These are phyloP conservation scores for Sander vitreus DNA, from an alignment of 2,113 vertebrate genomes.

Conservation along the genomic window DNA sequence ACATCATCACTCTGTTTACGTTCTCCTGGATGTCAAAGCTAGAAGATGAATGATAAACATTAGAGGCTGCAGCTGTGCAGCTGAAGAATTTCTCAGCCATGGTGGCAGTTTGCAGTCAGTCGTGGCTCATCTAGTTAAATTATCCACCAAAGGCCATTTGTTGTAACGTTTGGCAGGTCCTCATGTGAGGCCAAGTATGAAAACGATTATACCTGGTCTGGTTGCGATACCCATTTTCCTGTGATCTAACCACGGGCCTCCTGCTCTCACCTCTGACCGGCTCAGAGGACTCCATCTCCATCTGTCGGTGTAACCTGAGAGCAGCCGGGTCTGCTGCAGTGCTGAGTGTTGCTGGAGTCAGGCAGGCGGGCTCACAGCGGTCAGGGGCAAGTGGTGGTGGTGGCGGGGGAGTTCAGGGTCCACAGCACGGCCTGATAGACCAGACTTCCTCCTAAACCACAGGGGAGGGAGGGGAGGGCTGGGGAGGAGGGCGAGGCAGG, in stretches of 20 bases:
- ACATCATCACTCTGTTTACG: slow-evolving; percentile 42
- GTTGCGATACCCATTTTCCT: neutral
- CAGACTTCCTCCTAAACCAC: neutral
- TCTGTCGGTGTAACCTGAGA: slow-evolving; percentile 55
- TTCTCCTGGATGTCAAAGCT: slow-evolving; percentile 39
- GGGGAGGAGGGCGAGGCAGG: neutral
- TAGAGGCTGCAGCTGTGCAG: slow-evolving; percentile 51
- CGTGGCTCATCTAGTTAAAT: neutral
- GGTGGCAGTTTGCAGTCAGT: neutral
- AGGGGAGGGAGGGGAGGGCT: neutral
- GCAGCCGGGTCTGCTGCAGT: neutral
- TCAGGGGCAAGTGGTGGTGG: neutral
- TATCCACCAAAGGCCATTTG: neutral
- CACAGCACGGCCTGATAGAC: neutral
- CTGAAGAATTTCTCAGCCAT: neutral
- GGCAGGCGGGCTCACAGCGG: slow-evolving; percentile 19
- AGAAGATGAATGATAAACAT: slow-evolving; percentile 50
- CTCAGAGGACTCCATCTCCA: slow-evolving; percentile 6
- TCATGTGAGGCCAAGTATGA: neutral
- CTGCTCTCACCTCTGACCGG: neutral
- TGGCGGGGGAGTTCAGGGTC: neutral
- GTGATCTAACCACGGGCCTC: neutral
- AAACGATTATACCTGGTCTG: neutral
- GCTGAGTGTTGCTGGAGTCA: slow-evolving; percentile 42
- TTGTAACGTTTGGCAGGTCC: neutral